A percentile compares a stretch with the other conserved stretches of the same genome.
Conservation (phyloP, 2,888 invertebrate species). For the Trichogramma dendrolimi region DNA sequence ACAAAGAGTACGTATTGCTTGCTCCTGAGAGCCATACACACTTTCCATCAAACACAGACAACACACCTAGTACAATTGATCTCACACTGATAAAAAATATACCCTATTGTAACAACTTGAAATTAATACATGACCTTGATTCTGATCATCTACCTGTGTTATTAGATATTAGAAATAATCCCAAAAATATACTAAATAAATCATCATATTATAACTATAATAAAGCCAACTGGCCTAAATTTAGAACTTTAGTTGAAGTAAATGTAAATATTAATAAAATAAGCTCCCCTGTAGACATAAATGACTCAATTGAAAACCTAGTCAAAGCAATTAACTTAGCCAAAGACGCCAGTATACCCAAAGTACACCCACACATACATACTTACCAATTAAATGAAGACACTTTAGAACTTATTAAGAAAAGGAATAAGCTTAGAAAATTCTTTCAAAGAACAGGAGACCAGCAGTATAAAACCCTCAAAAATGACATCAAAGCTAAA, state of each 20-base stretch:
- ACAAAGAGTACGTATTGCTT: conserved; percentile 11
- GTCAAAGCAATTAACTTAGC: conserved; percentile 9
- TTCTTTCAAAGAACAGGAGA: conserved; percentile 15
- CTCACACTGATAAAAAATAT: conserved; percentile 26
- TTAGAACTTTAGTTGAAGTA: conserved; percentile 1
- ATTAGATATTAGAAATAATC: conserved; percentile 1
- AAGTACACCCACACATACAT: neutral
- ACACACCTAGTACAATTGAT: conserved; percentile 18
- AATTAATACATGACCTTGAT: conserved; percentile 20
- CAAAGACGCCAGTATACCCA: conserved; percentile 6
- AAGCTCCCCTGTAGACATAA: conserved; percentile 4
- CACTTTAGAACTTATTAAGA: conserved; percentile 16
- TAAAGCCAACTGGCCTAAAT: conserved; percentile 21
- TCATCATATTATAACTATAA: conserved; percentile 1
- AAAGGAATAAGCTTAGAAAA: conserved; percentile 17
- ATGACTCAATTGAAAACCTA: neutral
- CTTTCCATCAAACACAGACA: conserved; percentile 12
- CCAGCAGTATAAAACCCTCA: neutral
- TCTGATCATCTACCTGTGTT: conserved; percentile 31
- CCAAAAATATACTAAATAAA: neutral
- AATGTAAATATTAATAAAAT: conserved; percentile 16
- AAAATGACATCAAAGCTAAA: conserved; percentile 1
- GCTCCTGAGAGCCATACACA: conserved; percentile 16
- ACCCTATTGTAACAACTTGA: conserved; percentile 3
- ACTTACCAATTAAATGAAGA: neutral